Percentiles rank a stretch among this genome's conserved stretches.
Conservation (phyloP, 2,113 vertebrate species). For the Lanius ludovicianus region DNA sequence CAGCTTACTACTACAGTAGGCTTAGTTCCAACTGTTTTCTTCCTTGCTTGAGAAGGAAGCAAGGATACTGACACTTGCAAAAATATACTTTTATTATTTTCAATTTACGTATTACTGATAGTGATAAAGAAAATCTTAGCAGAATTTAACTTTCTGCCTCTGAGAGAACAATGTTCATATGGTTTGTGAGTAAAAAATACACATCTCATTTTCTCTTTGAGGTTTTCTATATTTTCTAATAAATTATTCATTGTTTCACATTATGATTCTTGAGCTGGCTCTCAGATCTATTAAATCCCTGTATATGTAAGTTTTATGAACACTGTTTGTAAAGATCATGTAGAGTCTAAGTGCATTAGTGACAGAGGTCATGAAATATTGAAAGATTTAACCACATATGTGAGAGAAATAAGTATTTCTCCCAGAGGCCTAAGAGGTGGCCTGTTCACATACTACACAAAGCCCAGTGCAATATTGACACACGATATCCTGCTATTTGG, state of each 20-base stretch:
- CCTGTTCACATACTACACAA: not conserved
- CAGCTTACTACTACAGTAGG: not conserved
- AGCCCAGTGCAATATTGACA: conserved; percentile 10
- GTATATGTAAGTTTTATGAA: conserved; percentile 23
- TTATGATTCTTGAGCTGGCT: conserved; percentile 9
- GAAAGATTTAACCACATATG: conserved; percentile 18
- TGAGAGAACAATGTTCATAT: not conserved
- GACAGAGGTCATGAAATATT: conserved; percentile 36
- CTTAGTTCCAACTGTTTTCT: not conserved
- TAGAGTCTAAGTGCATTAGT: conserved; percentile 4
- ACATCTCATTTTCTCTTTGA: not conserved
- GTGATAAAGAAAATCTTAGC: not conserved
- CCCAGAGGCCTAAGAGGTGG: not conserved
- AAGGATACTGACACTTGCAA: not conserved
- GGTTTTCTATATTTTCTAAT: not conserved
- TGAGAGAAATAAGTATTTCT: conserved; percentile 30
- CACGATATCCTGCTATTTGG: not conserved
- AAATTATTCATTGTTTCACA: not conserved
- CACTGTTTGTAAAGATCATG: conserved; percentile 8
- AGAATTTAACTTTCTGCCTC: not conserved
- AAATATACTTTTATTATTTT: not conserved
- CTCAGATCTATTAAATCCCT: conserved; percentile 32
- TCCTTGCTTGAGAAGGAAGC: not conserved
- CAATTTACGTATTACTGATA: not conserved
- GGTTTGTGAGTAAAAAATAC: not conserved